Percentiles rank a stretch among this genome's conserved stretches.
phyloP scores from a whole-genome alignment of 1,140 invertebrate genomes.

The Dufourea novaeangliae region DNA sequence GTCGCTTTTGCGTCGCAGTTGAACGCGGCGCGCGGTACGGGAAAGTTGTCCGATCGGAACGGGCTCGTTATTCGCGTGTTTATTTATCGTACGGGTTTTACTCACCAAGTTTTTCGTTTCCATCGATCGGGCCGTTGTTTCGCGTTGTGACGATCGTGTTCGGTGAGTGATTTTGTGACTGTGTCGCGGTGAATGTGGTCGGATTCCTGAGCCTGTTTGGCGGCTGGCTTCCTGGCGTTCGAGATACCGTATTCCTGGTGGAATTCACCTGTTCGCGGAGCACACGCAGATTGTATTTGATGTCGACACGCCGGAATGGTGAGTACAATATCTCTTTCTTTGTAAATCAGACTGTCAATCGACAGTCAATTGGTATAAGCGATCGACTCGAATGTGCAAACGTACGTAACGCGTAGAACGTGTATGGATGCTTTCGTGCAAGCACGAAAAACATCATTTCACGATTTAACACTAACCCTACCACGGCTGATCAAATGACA shows the following conservation, averaged over 20 bases:
- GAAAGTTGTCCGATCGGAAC: background rate
- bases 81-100: background rate
- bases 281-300: slow-evolving; percentile 35
- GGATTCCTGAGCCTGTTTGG: slow-evolving; percentile 52
- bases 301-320: background rate
- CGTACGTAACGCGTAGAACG: too few relatives aligned
- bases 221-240: slow-evolving; percentile 29
- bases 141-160: slow-evolving; percentile 25
- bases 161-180: slow-evolving; percentile 29
- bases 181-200: slow-evolving; percentile 3
- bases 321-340: slow-evolving; percentile 12
- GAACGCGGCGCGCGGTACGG: too few relatives aligned
- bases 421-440: too few relatives aligned
- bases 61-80: background rate
- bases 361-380: slow-evolving; percentile 22
- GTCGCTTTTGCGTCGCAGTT: too few relatives aligned
- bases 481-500: too few relatives aligned
- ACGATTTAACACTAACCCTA: too few relatives aligned
- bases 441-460: background rate
- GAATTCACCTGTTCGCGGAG: slow-evolving; percentile 50
- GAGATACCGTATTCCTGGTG: slow-evolving; percentile 28
- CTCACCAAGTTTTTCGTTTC: slow-evolving; percentile 45
- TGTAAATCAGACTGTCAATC: background rate
- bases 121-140: slow-evolving; percentile 25
- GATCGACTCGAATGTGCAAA: too few relatives aligned